phyloP scores from a whole-genome alignment of 2,888 invertebrate genomes.

The Liodrosophila aerea region DNA sequence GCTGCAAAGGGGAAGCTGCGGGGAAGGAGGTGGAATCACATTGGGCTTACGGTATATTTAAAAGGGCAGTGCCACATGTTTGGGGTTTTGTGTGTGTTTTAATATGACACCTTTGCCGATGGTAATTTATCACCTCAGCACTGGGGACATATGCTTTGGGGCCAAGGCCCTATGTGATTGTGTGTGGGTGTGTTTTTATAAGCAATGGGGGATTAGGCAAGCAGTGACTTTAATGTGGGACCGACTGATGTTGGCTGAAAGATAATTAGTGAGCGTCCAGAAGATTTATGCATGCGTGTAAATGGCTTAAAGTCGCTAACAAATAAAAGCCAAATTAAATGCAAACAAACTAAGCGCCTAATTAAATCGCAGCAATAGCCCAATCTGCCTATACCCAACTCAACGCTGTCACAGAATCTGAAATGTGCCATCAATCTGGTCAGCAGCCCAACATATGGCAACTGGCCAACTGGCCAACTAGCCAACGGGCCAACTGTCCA shows the following conservation, averaged over 20 bases:
- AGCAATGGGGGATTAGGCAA: conserved; percentile 67
- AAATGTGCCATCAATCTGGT: conserved; percentile 64
- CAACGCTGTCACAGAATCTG: conserved; percentile 55
- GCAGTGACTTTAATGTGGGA: conserved; percentile 63
- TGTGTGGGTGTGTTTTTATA: conserved; percentile 45
- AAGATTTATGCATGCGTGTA: conserved; percentile 74
- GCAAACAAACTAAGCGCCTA: conserved; percentile 68
- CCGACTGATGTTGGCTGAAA: conserved; percentile 66
- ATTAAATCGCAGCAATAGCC: conserved; percentile 57
- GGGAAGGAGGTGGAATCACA: conserved; percentile 1
- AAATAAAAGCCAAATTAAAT: conserved; percentile 67
- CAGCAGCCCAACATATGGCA: background rate
- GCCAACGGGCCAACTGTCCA: too few species aligned
- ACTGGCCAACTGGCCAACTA: too few species aligned
- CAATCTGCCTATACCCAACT: conserved; percentile 40
- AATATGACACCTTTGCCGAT: conserved; percentile 77
- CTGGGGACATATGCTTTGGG: conserved; percentile 65
- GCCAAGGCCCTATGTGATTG: conserved; percentile 1
- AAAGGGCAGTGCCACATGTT: conserved; percentile 75
- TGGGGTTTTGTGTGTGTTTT: conserved; percentile 73
- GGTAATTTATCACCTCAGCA: conserved; percentile 75
- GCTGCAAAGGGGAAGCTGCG: conserved; percentile 1
- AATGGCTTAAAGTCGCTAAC: conserved; percentile 69
- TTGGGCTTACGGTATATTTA: conserved; percentile 72
- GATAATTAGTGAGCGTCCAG: conserved; percentile 68